Conservation (phyloP, 2,113 vertebrate genomes). For the Lycaon pictus region DNA sequence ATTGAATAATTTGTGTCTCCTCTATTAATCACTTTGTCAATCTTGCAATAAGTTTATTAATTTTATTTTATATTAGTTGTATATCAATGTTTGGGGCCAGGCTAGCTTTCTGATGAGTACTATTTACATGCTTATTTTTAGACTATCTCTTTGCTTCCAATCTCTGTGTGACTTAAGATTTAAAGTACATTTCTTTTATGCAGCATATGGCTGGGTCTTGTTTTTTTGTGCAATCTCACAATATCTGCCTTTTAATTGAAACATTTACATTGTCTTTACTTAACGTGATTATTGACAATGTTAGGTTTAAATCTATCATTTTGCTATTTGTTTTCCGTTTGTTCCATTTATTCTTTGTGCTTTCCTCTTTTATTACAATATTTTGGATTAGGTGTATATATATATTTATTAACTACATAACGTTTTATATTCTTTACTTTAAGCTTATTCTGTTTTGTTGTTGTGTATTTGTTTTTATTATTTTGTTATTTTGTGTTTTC, state of each 20-base stretch:
- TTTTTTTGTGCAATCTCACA: not conserved
- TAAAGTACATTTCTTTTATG: not conserved
- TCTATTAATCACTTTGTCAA: not conserved
- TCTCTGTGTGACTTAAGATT: not conserved
- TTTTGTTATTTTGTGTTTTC: not conserved
- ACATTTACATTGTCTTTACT: not conserved
- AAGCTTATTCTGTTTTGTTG: not conserved
- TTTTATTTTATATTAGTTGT: too few species aligned
- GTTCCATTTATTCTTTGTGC: not conserved
- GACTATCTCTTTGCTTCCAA: not conserved
- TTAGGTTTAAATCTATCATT: not conserved
- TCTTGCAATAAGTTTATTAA: not conserved
- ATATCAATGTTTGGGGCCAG: not conserved
- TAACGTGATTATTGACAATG: not conserved
- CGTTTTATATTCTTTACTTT: not conserved
- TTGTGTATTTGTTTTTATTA: not conserved
- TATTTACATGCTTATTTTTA: not conserved
- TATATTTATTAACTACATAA: not conserved
- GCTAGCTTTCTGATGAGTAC: not conserved
- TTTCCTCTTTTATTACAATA: not conserved
- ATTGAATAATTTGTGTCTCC: not conserved
- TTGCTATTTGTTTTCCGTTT: not conserved
- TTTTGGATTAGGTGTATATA: not conserved
- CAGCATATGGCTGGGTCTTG: not conserved
- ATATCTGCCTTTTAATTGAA: not conserved